Base-by-base conservation (phyloP, 1,140 invertebrate species). In the Drosophila mauritiana region DNA sequence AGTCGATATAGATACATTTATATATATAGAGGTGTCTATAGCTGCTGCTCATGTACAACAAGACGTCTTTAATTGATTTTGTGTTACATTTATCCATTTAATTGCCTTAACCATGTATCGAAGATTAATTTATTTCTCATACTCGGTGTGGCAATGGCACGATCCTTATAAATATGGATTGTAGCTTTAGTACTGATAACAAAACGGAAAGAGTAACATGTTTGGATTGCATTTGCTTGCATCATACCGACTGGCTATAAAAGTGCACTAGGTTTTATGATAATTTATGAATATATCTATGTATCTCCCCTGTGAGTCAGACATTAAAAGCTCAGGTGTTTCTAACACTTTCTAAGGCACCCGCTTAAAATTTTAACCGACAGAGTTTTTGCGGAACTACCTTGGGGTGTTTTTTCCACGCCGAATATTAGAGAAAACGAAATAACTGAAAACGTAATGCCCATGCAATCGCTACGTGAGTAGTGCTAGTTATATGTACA, bases 1-100 rank as follows among this genome's bases (percentile, higher is more conserved):
- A 36, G 62, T 39, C 69, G 67, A 46, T 46, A 4, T 39, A 39
- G 4, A 37, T 65, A 73, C 52, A 70, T 25, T 20, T 27, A n/a
- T 25, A n/a, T 13, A 15, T 46, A 37, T 48, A 22, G n/a, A 49
- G 20, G 10, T 43, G 8, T 34, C 20, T 39, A 27, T 31, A 27
- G 31, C 46, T 31, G 49, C 57, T 57, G 46, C 22, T 48, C 15
- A 63, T 51, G 43, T 36, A 45, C 36, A 52, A 72, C 57, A 43
- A 53, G 56, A 73, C 68, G 69, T 54, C 48, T 62, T 73, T 73
- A 73, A 73, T 73, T 73, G 69, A 73, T 75, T 73, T 72, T 73
- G 25, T 73, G 68, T 59, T 73, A 73, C 68, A 72, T 73, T 73
- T 73, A 73, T 70, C 54, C 69, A 61, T 17, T 73, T 73, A 73